Evolutionary conservation across 2,888 invertebrate genomes (phyloP), one percentile per base, ranked within the genome.

Genomic region (Tipula helvola): DNA sequence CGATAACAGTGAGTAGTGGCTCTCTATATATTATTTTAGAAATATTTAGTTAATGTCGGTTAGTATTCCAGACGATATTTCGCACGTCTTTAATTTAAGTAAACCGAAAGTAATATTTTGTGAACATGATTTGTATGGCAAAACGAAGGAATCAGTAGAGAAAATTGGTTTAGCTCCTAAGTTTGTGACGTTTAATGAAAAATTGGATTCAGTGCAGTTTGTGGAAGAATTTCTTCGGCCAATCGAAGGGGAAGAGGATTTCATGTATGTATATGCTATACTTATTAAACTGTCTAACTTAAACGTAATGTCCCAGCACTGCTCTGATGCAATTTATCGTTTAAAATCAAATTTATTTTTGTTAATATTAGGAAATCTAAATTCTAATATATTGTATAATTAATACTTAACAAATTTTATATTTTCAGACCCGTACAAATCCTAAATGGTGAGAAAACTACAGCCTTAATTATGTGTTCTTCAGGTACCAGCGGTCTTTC

Each of bases 1-100:
- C 10, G 41, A 41, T 2, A 71, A 83, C 7, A n/a, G 83, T 83
- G 13, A 36, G 83, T 39, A 12, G 10, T 91, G 89, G 89, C 89
- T 88, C 89, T 90, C 28, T 28, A 28, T 28, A 28, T 28, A 28
- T 2, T 28, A 2, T 28, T 28, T 18, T n/a, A 36, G 57, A 41
- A 18, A 28, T 41, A 12, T 44, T 12, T 44, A 7, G 42, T 12
- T 44, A 44, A 44, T 12, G 8, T 4, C 12, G 3, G 8, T 8
- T 2, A 16, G 36, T 16, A 18, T 71, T 71, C n/a, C 18, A 42
- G 47, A 16, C 12, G 86, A 86, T 47, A 86, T 86, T 3, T 18
- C 18, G 5, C 47, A 42, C 28, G 18, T 86, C 16, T 86, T 44
- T 12, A 18, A 18, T n/a, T 18, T 44, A 42, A 86, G 44, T 18